These are phyloP conservation scores for Myotis brandtii DNA, from an alignment of 2,113 vertebrate species.

Conservation along the genomic window DNA sequence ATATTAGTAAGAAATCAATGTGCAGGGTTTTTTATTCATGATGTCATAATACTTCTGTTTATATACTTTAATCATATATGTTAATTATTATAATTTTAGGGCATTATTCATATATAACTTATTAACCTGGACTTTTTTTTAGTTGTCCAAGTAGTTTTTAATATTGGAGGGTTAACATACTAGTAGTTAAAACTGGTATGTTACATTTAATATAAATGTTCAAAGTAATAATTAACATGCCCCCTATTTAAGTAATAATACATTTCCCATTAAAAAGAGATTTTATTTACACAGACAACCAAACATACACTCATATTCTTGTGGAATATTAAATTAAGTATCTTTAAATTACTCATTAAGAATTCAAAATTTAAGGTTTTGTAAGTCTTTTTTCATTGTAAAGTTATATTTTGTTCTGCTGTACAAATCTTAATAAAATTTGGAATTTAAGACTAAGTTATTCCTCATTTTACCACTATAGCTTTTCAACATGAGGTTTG, in stretches of 20 bases:
- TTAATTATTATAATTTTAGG: constrained; percentile 71
- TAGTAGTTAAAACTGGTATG: not conserved
- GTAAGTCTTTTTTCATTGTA: not conserved
- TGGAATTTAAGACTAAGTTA: not conserved
- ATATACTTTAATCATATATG: constrained; percentile 71
- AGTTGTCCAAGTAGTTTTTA: constrained; percentile 77
- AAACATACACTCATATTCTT: not conserved
- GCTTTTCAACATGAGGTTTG: not conserved
- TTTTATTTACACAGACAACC: not conserved
- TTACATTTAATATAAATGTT: constrained; percentile 76
- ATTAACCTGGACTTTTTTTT: constrained; percentile 76
- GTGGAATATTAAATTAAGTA: constrained; percentile 6
- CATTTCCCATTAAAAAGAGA: constrained; percentile 9
- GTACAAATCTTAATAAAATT: not conserved
- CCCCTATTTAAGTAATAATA: not conserved
- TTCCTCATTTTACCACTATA: not conserved
- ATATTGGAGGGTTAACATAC: constrained; percentile 5
- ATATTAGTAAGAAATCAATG: constrained; percentile 50
- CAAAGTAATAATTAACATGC: not conserved
- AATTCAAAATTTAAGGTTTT: constrained; percentile 31
- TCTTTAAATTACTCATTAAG: constrained; percentile 28
- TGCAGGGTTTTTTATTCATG: constrained; percentile 47
- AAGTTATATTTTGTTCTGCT: constrained; percentile 28
- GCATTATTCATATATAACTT: constrained; percentile 77
- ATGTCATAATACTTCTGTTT: constrained; percentile 39